A percentile compares a stretch with the other conserved stretches of the same genome.
Evolutionary conservation across 92 coral and sea anemone species (phyloP).

Genomic region (Umimayanthus chanpuru): DNA sequence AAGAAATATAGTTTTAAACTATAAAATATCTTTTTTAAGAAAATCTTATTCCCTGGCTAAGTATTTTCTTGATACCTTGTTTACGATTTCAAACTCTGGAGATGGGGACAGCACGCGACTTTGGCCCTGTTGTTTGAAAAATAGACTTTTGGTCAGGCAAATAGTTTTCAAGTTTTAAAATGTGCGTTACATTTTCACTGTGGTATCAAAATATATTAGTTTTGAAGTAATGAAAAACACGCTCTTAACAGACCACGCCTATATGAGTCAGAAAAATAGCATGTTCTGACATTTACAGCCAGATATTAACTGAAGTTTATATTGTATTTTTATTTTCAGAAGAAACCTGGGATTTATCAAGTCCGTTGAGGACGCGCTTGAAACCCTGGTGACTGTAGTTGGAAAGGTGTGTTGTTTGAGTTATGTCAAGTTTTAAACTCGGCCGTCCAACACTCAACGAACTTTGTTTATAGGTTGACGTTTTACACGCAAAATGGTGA

Average conservation of each 20-base stretch:
- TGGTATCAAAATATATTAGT: background rate
- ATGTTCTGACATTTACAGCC: background rate
- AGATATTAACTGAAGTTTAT: background rate
- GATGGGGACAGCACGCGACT: too few relatives aligned
- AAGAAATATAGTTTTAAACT: too few relatives aligned
- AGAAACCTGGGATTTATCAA: constrained; percentile 77
- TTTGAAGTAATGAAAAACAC: too few relatives aligned
- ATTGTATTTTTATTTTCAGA: constrained; percentile 38
- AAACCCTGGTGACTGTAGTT: constrained; percentile 64
- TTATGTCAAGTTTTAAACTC: background rate
- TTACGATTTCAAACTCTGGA: too few relatives aligned
- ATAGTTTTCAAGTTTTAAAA: background rate
- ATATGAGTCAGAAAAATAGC: too few relatives aligned
- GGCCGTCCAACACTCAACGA: background rate
- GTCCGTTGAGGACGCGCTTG: constrained; percentile 84
- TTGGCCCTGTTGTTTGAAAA: background rate
- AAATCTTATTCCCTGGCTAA: too few relatives aligned
- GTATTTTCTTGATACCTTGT: background rate
- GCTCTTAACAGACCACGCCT: background rate
- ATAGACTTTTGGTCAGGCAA: background rate
- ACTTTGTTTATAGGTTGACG: too few relatives aligned
- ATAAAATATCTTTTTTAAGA: too few relatives aligned
- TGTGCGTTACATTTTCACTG: background rate
- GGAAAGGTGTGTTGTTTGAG: constrained; percentile 59
- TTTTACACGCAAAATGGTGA: too few relatives aligned